Conservation (phyloP, 1,140 invertebrate genomes). For the Tribolium castaneum region DNA sequence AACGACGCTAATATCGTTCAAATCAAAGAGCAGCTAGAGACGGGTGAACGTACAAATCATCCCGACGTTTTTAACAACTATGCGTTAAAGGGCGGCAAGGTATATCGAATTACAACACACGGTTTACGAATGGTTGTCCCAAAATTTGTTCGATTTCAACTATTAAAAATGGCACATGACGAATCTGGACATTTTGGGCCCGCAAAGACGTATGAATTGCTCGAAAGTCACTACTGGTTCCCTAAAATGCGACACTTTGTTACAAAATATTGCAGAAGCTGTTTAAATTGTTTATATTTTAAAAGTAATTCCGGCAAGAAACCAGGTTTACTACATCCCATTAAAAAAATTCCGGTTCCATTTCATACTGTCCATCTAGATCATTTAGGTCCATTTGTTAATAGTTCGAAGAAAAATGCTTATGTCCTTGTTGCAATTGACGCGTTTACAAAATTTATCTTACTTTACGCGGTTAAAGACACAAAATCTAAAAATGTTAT, state of each 20-base stretch:
- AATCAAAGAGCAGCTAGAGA: no score
- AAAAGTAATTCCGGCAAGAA: constrained; percentile 40
- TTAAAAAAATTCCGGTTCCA: constrained; percentile 56
- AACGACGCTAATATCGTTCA: no score
- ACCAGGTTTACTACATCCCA: constrained; percentile 51
- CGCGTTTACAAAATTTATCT: constrained; percentile 55
- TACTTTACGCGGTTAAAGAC: constrained; percentile 50
- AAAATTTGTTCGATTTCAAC: constrained; percentile 46
- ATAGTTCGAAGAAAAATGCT: constrained; percentile 22
- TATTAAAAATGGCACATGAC: constrained; percentile 57
- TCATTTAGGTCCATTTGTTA: constrained; percentile 56
- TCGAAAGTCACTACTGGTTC: constrained; percentile 54
- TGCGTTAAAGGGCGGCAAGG: constrained; percentile 31
- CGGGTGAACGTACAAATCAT: no score
- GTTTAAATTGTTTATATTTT: constrained; percentile 45
- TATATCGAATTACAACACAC: neutral
- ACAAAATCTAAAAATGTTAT: constrained; percentile 37
- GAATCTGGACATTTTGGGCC: constrained; percentile 58
- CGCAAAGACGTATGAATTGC: constrained; percentile 53
- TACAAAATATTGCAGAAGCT: constrained; percentile 42
- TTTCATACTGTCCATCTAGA: constrained; percentile 60
- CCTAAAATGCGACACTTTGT: constrained; percentile 43
- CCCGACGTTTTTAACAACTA: no score
- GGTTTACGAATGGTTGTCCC: neutral
- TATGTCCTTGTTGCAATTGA: constrained; percentile 55